A percentile compares a stretch with the other conserved stretches of the same genome.
Evolutionary conservation across 2,888 invertebrate genomes (phyloP).

Genomic region (Diarsia brunnea): DNA sequence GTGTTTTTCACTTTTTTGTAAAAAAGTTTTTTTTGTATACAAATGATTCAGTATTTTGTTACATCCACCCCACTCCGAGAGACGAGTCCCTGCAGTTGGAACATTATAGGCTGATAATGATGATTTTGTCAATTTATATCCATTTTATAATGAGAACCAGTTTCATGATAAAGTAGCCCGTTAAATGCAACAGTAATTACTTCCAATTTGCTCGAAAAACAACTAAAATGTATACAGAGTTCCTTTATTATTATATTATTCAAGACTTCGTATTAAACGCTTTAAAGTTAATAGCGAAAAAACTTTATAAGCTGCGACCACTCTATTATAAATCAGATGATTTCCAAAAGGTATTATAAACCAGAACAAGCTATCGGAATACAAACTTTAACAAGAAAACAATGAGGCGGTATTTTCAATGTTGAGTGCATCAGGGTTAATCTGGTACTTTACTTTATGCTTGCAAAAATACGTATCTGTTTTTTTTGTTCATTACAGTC

Average conservation of each 20-base stretch:
- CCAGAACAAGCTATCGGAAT: background rate
- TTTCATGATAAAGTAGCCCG: background rate
- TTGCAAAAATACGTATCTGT: background rate
- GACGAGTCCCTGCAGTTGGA: too few species aligned
- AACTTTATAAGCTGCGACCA: conserved; percentile 50
- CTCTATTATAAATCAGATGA: conserved; percentile 39
- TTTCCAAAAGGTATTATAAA: conserved; percentile 18
- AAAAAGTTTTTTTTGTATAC: too few species aligned
- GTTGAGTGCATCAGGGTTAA: background rate
- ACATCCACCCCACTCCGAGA: too few species aligned
- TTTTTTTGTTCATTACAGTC: conserved; percentile 11
- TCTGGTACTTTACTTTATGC: conserved; percentile 10
- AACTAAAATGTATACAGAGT: background rate
- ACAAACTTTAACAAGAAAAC: rapidly evolving
- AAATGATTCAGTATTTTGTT: too few species aligned
- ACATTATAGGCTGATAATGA: too few species aligned
- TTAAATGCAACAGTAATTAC: conserved; percentile 14
- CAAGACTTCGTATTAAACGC: conserved; percentile 43
- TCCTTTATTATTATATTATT: too few species aligned
- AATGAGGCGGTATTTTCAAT: conserved; percentile 5
- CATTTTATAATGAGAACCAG: background rate
- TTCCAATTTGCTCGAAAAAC: conserved; percentile 8
- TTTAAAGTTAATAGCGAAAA: conserved; percentile 55
- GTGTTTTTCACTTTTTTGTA: too few species aligned
- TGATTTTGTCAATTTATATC: background rate